phyloP scores from a whole-genome alignment of 2,113 vertebrate species.

The Ochotona princeps region DNA sequence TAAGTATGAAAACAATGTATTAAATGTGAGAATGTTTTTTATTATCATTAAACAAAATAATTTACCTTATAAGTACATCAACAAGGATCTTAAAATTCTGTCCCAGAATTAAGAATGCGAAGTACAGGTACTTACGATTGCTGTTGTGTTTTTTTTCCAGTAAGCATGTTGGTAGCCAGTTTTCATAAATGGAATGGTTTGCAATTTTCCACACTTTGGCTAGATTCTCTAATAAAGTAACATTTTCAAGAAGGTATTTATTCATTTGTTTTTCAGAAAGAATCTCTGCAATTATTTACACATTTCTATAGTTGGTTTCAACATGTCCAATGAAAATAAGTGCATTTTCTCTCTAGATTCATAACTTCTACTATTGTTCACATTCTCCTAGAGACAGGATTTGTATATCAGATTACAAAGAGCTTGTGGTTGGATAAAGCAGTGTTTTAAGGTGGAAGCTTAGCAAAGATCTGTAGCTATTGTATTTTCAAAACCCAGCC shows the following conservation, averaged over 20 bases:
- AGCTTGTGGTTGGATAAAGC: not conserved
- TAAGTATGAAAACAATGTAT: conserved; percentile 36
- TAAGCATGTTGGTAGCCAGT: conserved; percentile 46
- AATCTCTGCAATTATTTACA: fast-evolving
- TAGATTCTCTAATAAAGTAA: conserved; percentile 56
- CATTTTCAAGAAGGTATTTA: conserved; percentile 60
- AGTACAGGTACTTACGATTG: conserved; percentile 20
- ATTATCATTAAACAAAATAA: conserved; percentile 9
- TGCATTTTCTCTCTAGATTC: not conserved
- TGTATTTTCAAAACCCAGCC: not conserved
- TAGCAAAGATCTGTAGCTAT: not conserved
- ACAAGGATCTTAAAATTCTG: conserved; percentile 18
- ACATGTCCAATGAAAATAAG: not conserved
- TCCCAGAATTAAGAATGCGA: conserved; percentile 18
- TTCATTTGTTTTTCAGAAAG: conserved; percentile 31
- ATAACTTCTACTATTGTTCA: not conserved
- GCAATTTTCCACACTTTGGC: conserved; percentile 39
- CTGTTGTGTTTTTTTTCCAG: not conserved
- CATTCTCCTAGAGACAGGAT: not conserved
- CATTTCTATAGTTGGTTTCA: fast-evolving
- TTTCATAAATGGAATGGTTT: conserved; percentile 49
- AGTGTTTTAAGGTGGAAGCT: not conserved
- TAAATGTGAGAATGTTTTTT: conserved; percentile 41
- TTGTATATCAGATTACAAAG: not conserved
- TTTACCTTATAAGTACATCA: not conserved